Percentiles rank a stretch among this genome's conserved stretches.
These are phyloP conservation scores for Cyprinodon brontotheroides DNA, from an alignment of 2,113 vertebrate species.

Conservation along the genomic window DNA sequence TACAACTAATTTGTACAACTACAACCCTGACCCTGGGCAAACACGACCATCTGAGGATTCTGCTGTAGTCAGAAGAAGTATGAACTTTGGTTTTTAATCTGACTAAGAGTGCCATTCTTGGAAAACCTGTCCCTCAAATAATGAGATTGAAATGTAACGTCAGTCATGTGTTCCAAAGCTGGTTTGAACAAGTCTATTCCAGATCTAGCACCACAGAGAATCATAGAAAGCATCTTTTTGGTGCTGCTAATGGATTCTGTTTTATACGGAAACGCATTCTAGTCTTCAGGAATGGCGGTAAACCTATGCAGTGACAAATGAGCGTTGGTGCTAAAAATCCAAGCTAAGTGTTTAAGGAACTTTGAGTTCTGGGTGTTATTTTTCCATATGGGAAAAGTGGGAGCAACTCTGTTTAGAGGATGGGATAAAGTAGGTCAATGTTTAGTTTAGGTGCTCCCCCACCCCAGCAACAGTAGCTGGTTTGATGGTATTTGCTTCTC, in stretches of 20 bases:
- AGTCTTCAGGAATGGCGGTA: background rate
- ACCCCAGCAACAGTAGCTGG: too few species aligned
- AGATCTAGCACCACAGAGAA: slow-evolving; percentile 55
- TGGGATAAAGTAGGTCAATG: slow-evolving; percentile 28
- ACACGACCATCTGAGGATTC: background rate
- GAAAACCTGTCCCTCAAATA: background rate
- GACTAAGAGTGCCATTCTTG: background rate
- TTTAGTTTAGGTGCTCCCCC: background rate
- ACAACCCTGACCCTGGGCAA: background rate
- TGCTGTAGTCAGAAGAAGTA: background rate
- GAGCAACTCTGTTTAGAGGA: background rate
- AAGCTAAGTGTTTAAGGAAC: slow-evolving; percentile 6
- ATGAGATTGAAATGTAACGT: background rate
- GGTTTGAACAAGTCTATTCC: slow-evolving; percentile 49
- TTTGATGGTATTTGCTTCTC: too few species aligned
- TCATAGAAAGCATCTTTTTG: slow-evolving; percentile 21
- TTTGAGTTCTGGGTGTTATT: slow-evolving; percentile 6
- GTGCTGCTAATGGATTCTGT: slow-evolving; percentile 31
- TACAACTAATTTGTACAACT: slow-evolving; percentile 27
- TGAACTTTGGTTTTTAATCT: background rate
- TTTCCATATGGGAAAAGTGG: slow-evolving; percentile 7
- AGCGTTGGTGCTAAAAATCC: background rate
- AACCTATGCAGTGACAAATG: slow-evolving; percentile 23
- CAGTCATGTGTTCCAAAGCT: slow-evolving; percentile 5
- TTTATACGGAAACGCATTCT: slow-evolving; percentile 14